Conservation (phyloP, 2,888 invertebrate genomes). For the Tenthredo mesomela region DNA sequence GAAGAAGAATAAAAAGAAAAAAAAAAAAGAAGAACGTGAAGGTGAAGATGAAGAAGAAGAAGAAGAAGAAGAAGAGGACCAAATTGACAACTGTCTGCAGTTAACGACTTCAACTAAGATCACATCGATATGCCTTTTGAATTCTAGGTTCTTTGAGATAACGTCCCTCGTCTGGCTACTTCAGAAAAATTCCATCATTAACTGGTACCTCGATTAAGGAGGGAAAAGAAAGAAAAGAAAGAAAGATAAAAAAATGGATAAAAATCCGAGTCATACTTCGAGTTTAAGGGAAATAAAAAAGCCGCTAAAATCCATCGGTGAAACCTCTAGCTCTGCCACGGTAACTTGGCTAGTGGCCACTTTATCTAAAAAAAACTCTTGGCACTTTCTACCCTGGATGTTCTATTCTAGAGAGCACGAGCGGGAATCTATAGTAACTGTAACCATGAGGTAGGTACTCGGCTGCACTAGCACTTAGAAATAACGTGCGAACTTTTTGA, state of each 20-base stretch:
- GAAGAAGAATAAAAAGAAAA: neutral
- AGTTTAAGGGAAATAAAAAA: slow-evolving; percentile 11
- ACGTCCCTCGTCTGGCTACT: neutral
- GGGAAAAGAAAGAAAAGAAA: neutral
- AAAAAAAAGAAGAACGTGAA: neutral
- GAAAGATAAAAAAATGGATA: no score
- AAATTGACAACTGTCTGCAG: slow-evolving; percentile 40
- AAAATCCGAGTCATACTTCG: neutral
- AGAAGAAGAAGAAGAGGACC: neutral
- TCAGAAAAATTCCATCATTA: slow-evolving; percentile 6
- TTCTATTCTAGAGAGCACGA: slow-evolving; percentile 27
- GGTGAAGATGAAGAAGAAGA: no score
- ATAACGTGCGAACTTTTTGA: slow-evolving; percentile 37
- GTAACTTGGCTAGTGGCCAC: slow-evolving; percentile 43
- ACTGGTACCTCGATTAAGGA: neutral
- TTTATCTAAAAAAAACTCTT: slow-evolving; percentile 49
- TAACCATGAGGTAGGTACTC: slow-evolving; percentile 33
- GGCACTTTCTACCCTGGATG: slow-evolving; percentile 41
- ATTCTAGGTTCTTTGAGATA: neutral
- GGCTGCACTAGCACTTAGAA: slow-evolving; percentile 30
- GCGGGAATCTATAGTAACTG: neutral
- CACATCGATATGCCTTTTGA: neutral
- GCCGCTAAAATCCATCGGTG: slow-evolving; percentile 18
- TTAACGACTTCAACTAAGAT: slow-evolving; percentile 33
- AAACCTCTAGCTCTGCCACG: slow-evolving; percentile 2